These are phyloP conservation scores for Helicoverpa assulta DNA, from an alignment of 2,888 invertebrate species.

Conservation along the genomic window DNA sequence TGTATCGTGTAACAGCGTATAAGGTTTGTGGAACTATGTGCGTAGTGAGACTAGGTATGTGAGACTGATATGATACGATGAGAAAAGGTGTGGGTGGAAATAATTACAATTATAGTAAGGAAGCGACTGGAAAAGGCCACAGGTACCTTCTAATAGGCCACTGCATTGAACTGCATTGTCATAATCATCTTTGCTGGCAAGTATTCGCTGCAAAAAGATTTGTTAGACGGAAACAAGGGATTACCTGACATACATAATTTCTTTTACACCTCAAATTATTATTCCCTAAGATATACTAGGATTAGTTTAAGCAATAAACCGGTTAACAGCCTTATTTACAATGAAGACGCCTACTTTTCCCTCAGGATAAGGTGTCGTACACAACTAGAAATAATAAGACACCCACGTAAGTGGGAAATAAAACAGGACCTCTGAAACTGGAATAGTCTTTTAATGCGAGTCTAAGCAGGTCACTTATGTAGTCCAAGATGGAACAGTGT, in stretches of 20 bases:
- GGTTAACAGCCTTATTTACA: too few relatives aligned
- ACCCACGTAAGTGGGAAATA: conserved; percentile 4
- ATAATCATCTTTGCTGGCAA: conserved; percentile 24
- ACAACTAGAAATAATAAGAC: neutral
- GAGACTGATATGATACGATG: too few relatives aligned
- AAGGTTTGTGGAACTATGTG: neutral
- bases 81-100: conserved; percentile 22
- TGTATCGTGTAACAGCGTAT: neutral
- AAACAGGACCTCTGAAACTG: conserved; percentile 12
- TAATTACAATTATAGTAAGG: conserved; percentile 33
- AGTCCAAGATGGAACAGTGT: conserved; percentile 35
- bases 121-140: conserved; percentile 34
- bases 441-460: conserved; percentile 30
- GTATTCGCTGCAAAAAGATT: neutral
- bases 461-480: conserved; percentile 36
- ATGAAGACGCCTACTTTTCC: neutral
- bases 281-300: too few relatives aligned
- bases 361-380: neutral
- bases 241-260: too few relatives aligned
- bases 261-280: too few relatives aligned
- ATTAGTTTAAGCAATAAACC: too few relatives aligned
- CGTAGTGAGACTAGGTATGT: neutral
- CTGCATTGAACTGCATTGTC: conserved; percentile 10
- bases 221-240: neutral
- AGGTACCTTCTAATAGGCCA: conserved; percentile 8